A percentile compares a stretch with the other conserved stretches of the same genome.
Evolutionary conservation across 2,888 invertebrate species (phyloP).

Genomic region (Tachystola acroxantha): DNA sequence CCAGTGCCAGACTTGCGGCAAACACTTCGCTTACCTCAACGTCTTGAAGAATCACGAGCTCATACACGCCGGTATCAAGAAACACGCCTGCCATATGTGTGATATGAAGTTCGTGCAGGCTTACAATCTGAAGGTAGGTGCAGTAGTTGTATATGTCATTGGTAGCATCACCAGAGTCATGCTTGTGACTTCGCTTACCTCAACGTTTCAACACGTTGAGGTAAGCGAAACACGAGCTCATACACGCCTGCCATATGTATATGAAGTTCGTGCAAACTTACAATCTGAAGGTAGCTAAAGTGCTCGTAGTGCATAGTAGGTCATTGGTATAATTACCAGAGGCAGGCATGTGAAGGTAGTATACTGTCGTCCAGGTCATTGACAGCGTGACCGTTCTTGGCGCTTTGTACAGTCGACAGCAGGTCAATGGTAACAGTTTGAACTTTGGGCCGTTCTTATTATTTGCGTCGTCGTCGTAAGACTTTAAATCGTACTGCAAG

Average conservation of each 20-base stretch:
- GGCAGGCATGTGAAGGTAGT: too few species aligned
- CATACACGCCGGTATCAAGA: constrained; percentile 83
- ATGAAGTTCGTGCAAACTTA: constrained; percentile 68
- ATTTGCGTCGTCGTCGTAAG: too few species aligned
- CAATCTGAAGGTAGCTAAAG: constrained; percentile 57
- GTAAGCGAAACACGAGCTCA: constrained; percentile 85
- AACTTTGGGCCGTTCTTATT: too few species aligned
- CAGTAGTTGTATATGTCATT: too few species aligned
- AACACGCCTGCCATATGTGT: constrained; percentile 83
- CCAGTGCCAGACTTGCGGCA: constrained; percentile 79
- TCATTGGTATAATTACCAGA: too few species aligned
- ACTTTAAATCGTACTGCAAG: too few species aligned
- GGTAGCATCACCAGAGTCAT: too few species aligned
- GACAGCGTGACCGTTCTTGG: too few species aligned
- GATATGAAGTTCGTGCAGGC: constrained; percentile 75
- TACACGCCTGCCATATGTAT: constrained; percentile 84
- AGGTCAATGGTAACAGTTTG: too few species aligned
- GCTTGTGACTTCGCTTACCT: constrained; percentile 82
- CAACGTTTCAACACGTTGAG: constrained; percentile 81
- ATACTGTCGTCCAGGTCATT: too few species aligned
- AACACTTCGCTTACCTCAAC: constrained; percentile 82
- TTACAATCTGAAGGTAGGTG: constrained; percentile 60
- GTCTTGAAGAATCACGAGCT: constrained; percentile 84
- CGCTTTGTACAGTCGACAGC: too few species aligned
- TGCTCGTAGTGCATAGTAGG: too few species aligned